A percentile compares a stretch with the other conserved stretches of the same genome.
These are phyloP conservation scores for Dicrurus megarhynchus DNA, from an alignment of 2,113 vertebrate genomes.

Conservation along the genomic window DNA sequence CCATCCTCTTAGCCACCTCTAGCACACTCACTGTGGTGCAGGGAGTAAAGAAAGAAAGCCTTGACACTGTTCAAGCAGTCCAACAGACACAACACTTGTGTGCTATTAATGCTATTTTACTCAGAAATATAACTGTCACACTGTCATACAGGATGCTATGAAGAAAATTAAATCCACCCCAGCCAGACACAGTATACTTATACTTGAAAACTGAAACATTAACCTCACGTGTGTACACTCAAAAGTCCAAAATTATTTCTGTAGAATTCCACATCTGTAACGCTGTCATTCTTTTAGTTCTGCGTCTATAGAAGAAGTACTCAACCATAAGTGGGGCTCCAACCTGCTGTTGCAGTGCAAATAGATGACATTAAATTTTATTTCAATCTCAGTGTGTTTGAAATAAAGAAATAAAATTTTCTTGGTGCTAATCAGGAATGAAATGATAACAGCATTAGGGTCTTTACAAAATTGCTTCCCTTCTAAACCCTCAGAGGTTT, in stretches of 20 bases:
- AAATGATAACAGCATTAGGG: neutral
- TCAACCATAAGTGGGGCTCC: neutral
- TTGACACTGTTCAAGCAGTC: neutral
- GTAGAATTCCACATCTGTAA: neutral
- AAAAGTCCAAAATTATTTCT: neutral
- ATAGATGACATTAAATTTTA: neutral
- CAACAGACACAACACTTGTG: neutral
- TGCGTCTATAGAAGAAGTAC: neutral
- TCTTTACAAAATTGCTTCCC: neutral
- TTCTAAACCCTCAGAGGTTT: neutral
- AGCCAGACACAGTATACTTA: neutral
- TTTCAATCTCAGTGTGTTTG: neutral
- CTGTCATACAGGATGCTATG: neutral
- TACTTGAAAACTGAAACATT: neutral
- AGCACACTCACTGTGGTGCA: neutral
- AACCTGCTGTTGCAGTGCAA: neutral
- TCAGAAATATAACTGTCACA: neutral
- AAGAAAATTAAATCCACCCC: neutral
- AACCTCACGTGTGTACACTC: neutral
- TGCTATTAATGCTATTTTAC: neutral
- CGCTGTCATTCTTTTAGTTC: neutral
- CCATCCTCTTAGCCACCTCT: neutral
- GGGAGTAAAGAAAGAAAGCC: neutral
- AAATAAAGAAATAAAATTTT: neutral
- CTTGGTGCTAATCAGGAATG: neutral